phyloP scores from a whole-genome alignment of 2,797 vertebrate genomes.

The Florisuga fusca region DNA sequence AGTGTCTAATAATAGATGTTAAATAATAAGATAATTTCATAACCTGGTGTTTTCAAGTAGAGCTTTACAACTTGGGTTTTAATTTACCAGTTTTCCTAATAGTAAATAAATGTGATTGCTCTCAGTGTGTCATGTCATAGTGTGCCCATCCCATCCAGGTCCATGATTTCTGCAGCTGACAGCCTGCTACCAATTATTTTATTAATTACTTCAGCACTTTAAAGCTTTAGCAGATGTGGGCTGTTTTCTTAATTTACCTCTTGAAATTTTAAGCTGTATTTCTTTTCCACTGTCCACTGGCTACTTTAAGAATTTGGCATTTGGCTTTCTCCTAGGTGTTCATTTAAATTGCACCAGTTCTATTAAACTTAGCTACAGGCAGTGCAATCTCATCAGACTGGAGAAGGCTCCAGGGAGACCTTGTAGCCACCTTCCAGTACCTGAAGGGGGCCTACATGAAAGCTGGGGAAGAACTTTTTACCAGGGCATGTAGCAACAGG shows the following conservation, averaged over 20 bases:
- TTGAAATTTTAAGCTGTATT: not conserved
- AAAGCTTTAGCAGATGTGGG: not conserved
- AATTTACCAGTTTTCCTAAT: not conserved
- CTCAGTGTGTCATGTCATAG: not conserved
- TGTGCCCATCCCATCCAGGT: not conserved
- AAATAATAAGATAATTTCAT: not conserved
- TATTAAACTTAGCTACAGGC: not conserved
- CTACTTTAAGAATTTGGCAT: not conserved
- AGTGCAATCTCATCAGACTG: not conserved
- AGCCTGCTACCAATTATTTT: not conserved
- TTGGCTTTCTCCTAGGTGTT: not conserved
- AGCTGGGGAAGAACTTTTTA: too few species aligned
- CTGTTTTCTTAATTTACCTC: not conserved
- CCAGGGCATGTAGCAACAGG: too few species aligned
- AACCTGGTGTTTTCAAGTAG: not conserved
- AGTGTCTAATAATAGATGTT: not conserved
- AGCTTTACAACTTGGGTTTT: not conserved
- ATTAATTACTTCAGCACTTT: not conserved
- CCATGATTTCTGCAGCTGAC: not conserved
- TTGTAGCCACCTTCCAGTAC: too few species aligned
- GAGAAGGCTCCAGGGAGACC: too few species aligned
- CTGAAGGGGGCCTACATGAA: too few species aligned
- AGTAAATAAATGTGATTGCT: not conserved
- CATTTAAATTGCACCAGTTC: not conserved
- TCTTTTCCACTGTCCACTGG: not conserved